These are phyloP conservation scores for Pseudoips prasinana DNA, from an alignment of 2,888 invertebrate genomes.

Conservation along the genomic window DNA sequence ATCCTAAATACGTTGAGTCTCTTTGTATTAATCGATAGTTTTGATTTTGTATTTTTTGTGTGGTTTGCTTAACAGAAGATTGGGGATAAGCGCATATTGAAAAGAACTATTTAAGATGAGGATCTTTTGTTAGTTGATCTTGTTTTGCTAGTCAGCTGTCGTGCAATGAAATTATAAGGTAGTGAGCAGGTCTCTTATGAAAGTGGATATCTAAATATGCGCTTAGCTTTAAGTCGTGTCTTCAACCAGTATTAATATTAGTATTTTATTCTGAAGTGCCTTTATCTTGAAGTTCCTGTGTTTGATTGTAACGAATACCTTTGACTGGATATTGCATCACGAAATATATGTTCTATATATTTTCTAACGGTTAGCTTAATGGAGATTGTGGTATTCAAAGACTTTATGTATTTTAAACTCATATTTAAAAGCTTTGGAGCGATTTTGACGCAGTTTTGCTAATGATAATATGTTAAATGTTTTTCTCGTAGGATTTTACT, in stretches of 20 bases:
- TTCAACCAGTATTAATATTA: constrained; percentile 41
- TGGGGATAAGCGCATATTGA: constrained; percentile 20
- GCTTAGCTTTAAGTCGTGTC: constrained; percentile 17
- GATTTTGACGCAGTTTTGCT: constrained; percentile 19
- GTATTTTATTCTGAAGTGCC: constrained; percentile 33
- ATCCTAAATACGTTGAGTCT: constrained; percentile 84
- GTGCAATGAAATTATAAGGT: constrained; percentile 25
- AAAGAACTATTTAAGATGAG: neutral
- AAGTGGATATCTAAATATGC: constrained; percentile 10
- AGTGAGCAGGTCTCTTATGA: constrained; percentile 15
- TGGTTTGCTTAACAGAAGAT: constrained; percentile 21
- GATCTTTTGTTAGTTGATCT: constrained; percentile 4
- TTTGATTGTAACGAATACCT: constrained; percentile 36
- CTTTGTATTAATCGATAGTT: constrained; percentile 79
- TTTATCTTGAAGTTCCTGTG: constrained; percentile 42
- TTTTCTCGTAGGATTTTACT: constrained; percentile 13
- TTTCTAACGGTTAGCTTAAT: too few species aligned
- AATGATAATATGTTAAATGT: constrained; percentile 9
- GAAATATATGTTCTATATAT: too few species aligned
- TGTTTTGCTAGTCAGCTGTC: constrained; percentile 28
- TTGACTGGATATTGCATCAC: constrained; percentile 26
- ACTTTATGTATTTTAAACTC: too few species aligned
- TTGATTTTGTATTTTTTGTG: constrained; percentile 8
- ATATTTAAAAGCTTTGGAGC: too few species aligned
- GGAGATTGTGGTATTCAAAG: too few species aligned